Conservation (phyloP, 2,888 invertebrate genomes). For the Gymnoscelis rufifasciata region DNA sequence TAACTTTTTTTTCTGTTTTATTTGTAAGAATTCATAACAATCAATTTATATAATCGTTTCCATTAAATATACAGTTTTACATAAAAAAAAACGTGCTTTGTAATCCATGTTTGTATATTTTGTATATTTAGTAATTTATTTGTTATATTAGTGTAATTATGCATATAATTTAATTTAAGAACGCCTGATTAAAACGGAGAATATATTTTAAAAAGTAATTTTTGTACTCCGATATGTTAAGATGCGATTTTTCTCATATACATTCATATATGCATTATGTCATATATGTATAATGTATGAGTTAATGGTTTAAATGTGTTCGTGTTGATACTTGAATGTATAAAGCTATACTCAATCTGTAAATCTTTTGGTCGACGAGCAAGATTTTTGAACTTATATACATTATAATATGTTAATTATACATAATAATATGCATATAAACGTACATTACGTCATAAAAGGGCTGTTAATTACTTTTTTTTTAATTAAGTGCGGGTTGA, state of each 20-base stretch:
- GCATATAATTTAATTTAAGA: slow-evolving; percentile 26
- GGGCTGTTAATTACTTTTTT: too few relatives aligned
- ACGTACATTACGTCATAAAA: too few relatives aligned
- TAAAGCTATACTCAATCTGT: slow-evolving; percentile 32
- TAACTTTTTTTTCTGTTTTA: neutral
- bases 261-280: slow-evolving; percentile 15
- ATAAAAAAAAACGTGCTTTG: slow-evolving; percentile 17
- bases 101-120: slow-evolving; percentile 27
- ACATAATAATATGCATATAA: neutral
- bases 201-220: slow-evolving; percentile 50
- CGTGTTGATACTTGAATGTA: slow-evolving; percentile 51
- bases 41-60: slow-evolving; percentile 1
- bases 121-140: slow-evolving; percentile 25
- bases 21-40: slow-evolving; percentile 9
- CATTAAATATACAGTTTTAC: slow-evolving; percentile 2
- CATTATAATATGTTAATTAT: neutral
- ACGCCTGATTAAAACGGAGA: slow-evolving; percentile 25
- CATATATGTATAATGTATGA: slow-evolving; percentile 34
- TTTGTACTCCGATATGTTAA: slow-evolving; percentile 54
- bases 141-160: slow-evolving; percentile 25
- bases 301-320: slow-evolving; percentile 39
- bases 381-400: slow-evolving; percentile 10
- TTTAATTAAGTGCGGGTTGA: too few relatives aligned
- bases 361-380: slow-evolving; percentile 36
- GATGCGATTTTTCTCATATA: slow-evolving; percentile 24